phyloP scores from a whole-genome alignment of 2,888 invertebrate species.

The Dynastes maya region DNA sequence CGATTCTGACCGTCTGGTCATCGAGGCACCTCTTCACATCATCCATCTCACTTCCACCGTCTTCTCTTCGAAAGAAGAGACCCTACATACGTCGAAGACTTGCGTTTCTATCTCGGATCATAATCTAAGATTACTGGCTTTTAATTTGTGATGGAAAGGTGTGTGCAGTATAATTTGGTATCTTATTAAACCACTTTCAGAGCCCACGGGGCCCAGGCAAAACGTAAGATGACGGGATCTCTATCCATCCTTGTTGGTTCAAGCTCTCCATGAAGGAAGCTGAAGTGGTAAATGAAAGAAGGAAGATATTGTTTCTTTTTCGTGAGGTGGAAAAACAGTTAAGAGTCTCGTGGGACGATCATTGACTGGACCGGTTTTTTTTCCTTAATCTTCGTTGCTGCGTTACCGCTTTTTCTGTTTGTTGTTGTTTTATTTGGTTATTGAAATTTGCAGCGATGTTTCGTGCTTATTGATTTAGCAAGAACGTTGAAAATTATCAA shows the following conservation, averaged over 20 bases:
- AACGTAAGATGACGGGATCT: constrained; percentile 9
- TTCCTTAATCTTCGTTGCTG: background rate
- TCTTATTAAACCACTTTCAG: constrained; percentile 57
- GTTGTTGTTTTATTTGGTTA: constrained; percentile 16
- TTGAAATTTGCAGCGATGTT: constrained; percentile 8
- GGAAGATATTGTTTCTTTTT: background rate
- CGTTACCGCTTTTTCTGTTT: background rate
- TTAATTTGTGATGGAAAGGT: constrained; percentile 62
- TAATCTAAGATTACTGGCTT: constrained; percentile 60
- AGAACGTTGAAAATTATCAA: background rate
- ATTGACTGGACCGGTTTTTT: constrained; percentile 26
- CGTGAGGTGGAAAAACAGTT: constrained; percentile 16
- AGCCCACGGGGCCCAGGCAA: constrained; percentile 51
- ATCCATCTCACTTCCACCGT: background rate
- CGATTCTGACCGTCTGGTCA: constrained; percentile 18
- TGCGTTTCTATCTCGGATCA: constrained; percentile 55
- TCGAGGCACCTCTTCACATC: constrained; percentile 33
- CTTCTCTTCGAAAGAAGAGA: constrained; percentile 1
- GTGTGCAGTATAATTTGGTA: constrained; percentile 62
- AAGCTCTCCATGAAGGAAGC: no score
- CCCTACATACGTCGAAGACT: constrained; percentile 7
- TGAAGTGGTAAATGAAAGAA: background rate
- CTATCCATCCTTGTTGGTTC: background rate
- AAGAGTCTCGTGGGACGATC: constrained; percentile 6
- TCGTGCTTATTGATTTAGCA: constrained; percentile 2